A percentile compares a stretch with the other conserved stretches of the same genome.
These are phyloP conservation scores for Porites divaricata DNA, from an alignment of 92 coral and sea anemone species.

Conservation along the genomic window DNA sequence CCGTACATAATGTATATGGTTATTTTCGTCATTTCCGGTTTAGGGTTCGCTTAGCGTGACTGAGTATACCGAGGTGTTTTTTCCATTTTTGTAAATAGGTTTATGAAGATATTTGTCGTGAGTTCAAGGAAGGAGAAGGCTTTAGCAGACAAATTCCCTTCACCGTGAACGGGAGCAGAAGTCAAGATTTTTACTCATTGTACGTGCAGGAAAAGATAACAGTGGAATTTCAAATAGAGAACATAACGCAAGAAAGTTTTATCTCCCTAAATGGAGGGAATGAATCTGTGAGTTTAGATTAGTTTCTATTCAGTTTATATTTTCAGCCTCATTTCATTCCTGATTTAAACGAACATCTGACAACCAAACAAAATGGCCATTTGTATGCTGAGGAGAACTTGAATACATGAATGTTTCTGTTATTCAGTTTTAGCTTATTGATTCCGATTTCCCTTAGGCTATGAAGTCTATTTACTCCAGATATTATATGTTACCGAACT, in stretches of 20 bases:
- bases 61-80: background rate
- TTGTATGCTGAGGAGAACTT: too few species aligned
- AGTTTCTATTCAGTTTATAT: background rate
- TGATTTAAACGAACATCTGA: too few species aligned
- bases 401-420: too few species aligned
- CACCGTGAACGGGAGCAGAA: background rate
- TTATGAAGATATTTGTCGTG: background rate
- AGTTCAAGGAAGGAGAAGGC: background rate
- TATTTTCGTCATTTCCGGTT: too few species aligned
- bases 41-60: too few species aligned
- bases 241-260: constrained; percentile 4
- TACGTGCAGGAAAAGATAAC: background rate
- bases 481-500: too few species aligned
- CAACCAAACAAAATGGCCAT: too few species aligned
- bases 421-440: too few species aligned
- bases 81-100: background rate
- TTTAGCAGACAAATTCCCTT: constrained; percentile 17
- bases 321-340: too few species aligned
- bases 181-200: background rate
- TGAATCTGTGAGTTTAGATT: constrained; percentile 4
- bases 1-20: too few species aligned
- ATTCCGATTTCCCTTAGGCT: too few species aligned
- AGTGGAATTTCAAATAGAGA: constrained; percentile 11
- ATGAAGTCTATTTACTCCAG: too few species aligned
- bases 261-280: background rate